These are phyloP conservation scores for Alectoris magna DNA, from an alignment of 2,797 vertebrate species.

Conservation along the genomic window DNA sequence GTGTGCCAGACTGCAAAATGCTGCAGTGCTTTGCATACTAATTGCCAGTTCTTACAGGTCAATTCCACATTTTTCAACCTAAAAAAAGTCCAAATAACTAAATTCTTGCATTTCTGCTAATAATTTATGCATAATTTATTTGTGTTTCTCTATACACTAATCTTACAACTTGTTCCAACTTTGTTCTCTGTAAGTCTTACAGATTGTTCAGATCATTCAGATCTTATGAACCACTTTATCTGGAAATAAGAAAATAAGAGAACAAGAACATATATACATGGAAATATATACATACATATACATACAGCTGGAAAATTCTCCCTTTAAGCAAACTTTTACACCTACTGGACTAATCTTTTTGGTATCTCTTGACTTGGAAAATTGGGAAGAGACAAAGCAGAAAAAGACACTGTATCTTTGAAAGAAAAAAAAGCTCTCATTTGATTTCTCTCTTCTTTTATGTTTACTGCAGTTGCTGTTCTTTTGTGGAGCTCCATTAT, in stretches of 20 bases:
- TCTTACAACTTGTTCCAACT: slow-evolving; percentile 23
- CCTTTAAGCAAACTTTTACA: not conserved
- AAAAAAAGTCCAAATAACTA: slow-evolving; percentile 19
- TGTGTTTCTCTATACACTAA: not conserved
- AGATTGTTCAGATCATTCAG: slow-evolving; percentile 16
- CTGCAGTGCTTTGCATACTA: not conserved
- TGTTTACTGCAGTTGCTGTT: not conserved
- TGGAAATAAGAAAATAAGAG: not conserved
- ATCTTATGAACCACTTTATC: not conserved
- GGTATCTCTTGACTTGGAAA: not conserved
- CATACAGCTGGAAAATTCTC: not conserved
- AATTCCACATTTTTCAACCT: slow-evolving; percentile 30
- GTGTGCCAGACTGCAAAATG: not conserved
- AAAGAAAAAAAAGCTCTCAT: not conserved
- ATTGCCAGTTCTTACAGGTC: not conserved
- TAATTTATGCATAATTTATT: slow-evolving; percentile 31
- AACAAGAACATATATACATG: not conserved
- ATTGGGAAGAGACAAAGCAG: not conserved
- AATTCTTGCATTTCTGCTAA: slow-evolving; percentile 26
- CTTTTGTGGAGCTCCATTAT: not conserved
- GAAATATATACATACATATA: not conserved
- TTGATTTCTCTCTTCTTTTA: not conserved
- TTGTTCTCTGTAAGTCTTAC: not conserved
- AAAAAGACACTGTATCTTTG: not conserved
- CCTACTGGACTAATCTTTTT: not conserved